Percentiles rank a stretch among this genome's conserved stretches.
These are phyloP conservation scores for Axea sp. DNA, from an alignment of 2,888 invertebrate genomes.

Conservation along the genomic window DNA sequence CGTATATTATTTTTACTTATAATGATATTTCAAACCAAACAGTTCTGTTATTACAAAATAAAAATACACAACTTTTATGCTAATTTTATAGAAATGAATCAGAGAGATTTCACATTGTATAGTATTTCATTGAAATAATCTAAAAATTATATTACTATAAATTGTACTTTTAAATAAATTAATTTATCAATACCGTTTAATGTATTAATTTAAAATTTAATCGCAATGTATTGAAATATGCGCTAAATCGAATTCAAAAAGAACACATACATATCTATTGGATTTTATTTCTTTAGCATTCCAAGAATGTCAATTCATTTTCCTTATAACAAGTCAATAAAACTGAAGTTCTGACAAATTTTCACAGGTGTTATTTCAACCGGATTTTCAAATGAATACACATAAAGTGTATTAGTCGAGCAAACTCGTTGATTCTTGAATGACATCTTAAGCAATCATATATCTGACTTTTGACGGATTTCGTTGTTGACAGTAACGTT, in stretches of 20 bases:
- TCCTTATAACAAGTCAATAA: conserved; percentile 34
- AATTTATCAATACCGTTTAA: background rate
- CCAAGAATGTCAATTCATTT: conserved; percentile 31
- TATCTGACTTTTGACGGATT: conserved; percentile 14
- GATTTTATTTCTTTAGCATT: conserved; percentile 29
- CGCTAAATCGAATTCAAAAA: background rate
- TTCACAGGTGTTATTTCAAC: conserved; percentile 39
- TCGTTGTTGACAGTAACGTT: conserved; percentile 31
- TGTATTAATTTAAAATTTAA: background rate
- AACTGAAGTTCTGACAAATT: conserved; percentile 13
- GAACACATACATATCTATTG: conserved; percentile 16
- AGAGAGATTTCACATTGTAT: too few relatives aligned
- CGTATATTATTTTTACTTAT: too few relatives aligned
- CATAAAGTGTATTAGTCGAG: conserved; percentile 23
- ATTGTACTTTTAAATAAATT: background rate
- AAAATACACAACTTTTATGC: too few relatives aligned
- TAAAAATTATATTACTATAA: too few relatives aligned
- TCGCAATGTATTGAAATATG: background rate
- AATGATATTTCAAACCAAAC: too few relatives aligned
- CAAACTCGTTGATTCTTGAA: conserved; percentile 15
- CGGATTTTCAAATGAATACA: conserved; percentile 44
- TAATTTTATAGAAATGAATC: too few relatives aligned
- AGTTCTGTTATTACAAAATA: too few relatives aligned
- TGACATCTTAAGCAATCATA: conserved; percentile 16
- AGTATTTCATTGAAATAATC: too few relatives aligned